Evolutionary conservation across 2,797 vertebrate species (phyloP), one percentile per base, ranked within the genome.

Genomic region (Acanthurus leucopareius): DNA sequence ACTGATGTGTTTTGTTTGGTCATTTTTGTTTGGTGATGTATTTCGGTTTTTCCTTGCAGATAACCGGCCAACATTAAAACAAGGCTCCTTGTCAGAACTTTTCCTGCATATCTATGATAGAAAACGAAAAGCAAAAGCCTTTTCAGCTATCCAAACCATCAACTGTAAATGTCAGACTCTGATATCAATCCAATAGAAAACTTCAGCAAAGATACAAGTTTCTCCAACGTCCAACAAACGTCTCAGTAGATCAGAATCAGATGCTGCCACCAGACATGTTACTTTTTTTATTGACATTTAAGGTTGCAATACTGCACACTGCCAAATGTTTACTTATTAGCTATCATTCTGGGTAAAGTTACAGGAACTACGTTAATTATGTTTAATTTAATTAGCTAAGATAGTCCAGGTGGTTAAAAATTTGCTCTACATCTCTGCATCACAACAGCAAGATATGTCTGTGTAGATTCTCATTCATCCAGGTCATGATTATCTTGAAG

Each of bases 151-250:
- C 56, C 69, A 59, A 86, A 73, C 14, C n/a, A 69, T 69, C 10
- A 45, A 47, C 61, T 69, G 60, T 40, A 65, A 72, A 69, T 82
- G 75, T 68, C 62, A 71, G 35, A 63, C 11, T 66, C 67, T 86
- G 74, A 53, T 87, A 20, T 81, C 38, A 57, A 45, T 87, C 84
- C 79, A 89, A 62, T 44, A 72, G 4, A 10, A 80, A 86, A 82
- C 69, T 69, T 53, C 4, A 22, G n/a, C 61, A 47, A 48, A 42
- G 44, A 66, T 59, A 38, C 22, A 59, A 17, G 25, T 53, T 48
- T 57, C 40, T 56, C 17, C 58, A 56, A 1, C 20, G 13, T 47
- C n/a, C 61, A 65, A 20, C 54, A 59, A 22, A 22, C 61, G 22
- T 13, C 25, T 40, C 10, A 17, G 15, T 16, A 15, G 32, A 77